phyloP scores from a whole-genome alignment of 2,888 invertebrate species.

The Prosapia bicincta region DNA sequence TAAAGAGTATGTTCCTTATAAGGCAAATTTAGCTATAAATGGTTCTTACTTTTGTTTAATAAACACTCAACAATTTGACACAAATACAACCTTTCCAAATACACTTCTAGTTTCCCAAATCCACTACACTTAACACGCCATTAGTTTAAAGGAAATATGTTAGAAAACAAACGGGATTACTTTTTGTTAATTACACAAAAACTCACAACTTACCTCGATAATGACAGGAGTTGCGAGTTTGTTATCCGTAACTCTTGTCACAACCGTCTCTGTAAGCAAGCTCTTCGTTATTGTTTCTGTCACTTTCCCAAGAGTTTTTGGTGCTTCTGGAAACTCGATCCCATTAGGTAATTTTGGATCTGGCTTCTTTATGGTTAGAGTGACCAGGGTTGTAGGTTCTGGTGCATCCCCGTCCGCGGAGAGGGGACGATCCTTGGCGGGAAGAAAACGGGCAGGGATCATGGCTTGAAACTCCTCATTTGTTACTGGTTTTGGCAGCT shows the following conservation, averaged over 20 bases:
- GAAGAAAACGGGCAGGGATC: slow-evolving; percentile 87
- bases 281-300: slow-evolving; percentile 95
- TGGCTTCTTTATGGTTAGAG: slow-evolving; percentile 81
- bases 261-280: slow-evolving; percentile 92
- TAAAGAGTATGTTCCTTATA: too few relatives aligned
- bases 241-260: slow-evolving; percentile 92
- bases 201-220: slow-evolving; percentile 71
- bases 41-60: too few relatives aligned
- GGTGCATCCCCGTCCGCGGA: slow-evolving; percentile 17
- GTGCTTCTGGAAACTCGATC: slow-evolving; percentile 76
- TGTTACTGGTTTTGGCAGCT: slow-evolving; percentile 75
- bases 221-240: slow-evolving; percentile 79
- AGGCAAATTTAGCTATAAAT: too few relatives aligned
- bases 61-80: not conserved
- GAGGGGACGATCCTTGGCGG: slow-evolving; percentile 22
- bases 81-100: not conserved
- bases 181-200: not conserved
- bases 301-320: slow-evolving; percentile 78
- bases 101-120: too few relatives aligned
- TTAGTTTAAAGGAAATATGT: not conserved
- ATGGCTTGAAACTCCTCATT: slow-evolving; percentile 94
- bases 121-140: not conserved
- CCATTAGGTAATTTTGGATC: slow-evolving; percentile 59
- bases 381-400: slow-evolving; percentile 52
- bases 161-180: not conserved